A percentile compares a stretch with the other conserved stretches of the same genome.
These are phyloP conservation scores for Brachionus koreanus DNA, from an alignment of 1,140 invertebrate genomes.

Conservation along the genomic window DNA sequence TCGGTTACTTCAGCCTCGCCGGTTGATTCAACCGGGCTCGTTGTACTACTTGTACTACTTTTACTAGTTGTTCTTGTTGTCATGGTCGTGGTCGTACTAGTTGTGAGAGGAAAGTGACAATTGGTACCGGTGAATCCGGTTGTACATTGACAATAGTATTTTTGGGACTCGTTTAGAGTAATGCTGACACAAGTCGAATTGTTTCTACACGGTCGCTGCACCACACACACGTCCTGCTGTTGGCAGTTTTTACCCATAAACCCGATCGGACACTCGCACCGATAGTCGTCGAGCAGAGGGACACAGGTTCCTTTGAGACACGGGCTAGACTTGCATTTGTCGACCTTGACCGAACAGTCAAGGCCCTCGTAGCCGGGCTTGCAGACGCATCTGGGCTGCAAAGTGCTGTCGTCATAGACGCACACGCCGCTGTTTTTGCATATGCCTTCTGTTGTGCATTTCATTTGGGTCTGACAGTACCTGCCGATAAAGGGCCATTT, in stretches of 20 bases:
- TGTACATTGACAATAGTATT: conserved; percentile 2
- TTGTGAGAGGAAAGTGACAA: neutral
- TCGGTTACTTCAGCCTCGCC: neutral
- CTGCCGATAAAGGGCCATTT: conserved; percentile 18
- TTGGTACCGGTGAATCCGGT: neutral
- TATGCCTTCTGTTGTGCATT: neutral
- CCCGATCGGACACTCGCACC: conserved; percentile 83
- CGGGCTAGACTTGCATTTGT: conserved; percentile 10
- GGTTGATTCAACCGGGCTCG: neutral
- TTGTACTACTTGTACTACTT: too few relatives aligned
- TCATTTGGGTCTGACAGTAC: conserved; percentile 16
- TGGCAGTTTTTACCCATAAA: conserved; percentile 68
- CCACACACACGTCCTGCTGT: neutral
- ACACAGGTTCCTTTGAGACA: neutral
- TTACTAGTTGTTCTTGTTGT: neutral
- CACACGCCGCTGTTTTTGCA: conserved; percentile 21
- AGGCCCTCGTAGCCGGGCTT: conserved; percentile 39
- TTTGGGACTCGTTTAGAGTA: neutral
- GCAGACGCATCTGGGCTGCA: conserved; percentile 46
- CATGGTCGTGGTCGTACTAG: neutral
- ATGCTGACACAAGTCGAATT: conserved; percentile 29
- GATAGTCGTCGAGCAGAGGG: conserved; percentile 61
- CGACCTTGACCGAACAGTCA: conserved; percentile 37
- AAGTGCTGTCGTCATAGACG: conserved; percentile 65
- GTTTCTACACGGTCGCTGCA: neutral